Evolutionary conservation across 64 coral and sea anemone species (phyloP), one percentile per base, ranked within the genome.

Genomic region (Pachyseris speciosa): DNA sequence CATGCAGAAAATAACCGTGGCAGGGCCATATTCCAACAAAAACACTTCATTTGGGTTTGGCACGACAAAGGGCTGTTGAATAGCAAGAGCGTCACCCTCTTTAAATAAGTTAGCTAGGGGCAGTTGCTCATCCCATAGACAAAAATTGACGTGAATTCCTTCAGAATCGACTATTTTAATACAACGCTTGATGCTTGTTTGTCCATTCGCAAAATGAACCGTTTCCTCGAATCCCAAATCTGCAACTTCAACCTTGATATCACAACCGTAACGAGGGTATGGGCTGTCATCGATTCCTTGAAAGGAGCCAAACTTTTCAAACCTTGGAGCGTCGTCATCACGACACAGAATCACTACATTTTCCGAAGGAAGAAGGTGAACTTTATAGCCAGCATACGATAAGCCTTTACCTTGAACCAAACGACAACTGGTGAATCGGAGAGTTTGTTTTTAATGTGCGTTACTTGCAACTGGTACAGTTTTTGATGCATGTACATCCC

Each of bases 401-500:
- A 51, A 9, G 72, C 83, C 55, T 42, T 70, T 77, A 0, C 78
- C 67, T 84, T 95, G 74, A 74, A 94, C 86, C 41, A 99, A 91
- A 9, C 94, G 93, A 90, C 86, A 86, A 22, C 94, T 83, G 0
- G 97, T 95, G 73, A 99, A 93, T 31, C 97, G 83, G 28, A 99
- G 34, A 64, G 75, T 90, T 11, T 59, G 83, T 95, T 69, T 59
- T 95, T 89, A 7, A 92, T 25, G 19, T 86, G 39, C 16, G 75
- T 33, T 50, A 11, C 50, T 68, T 92, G 90, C 13, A 93, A 64
- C 24, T 95, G 87, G 30, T 92, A 95, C 59, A 99, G 77, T 44
- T 99, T 99, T 34, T 99, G 89, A 75, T 99, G 97, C 34, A 99
- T 67, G n/a, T 95, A 95, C 97, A 99, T 99, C 13, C 95, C 93